These are phyloP conservation scores for Orthosia incerta DNA, from an alignment of 2,888 invertebrate genomes.

Conservation along the genomic window DNA sequence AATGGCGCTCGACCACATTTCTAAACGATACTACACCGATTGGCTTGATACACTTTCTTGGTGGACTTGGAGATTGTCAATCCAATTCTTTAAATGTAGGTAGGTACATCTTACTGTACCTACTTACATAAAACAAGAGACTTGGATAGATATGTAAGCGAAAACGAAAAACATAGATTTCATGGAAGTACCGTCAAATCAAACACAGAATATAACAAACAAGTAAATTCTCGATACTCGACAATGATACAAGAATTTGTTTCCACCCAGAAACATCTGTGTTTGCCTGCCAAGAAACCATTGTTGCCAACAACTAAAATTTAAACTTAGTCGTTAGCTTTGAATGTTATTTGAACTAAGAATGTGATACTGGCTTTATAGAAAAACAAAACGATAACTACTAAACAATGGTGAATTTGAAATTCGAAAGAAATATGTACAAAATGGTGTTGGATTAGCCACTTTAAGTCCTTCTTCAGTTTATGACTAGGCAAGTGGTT, in stretches of 20 bases:
- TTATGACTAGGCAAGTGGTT: background rate
- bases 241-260: conserved; percentile 37
- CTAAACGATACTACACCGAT: conserved; percentile 47
- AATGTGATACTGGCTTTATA: background rate
- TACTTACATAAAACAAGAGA: background rate
- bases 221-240: conserved; percentile 42
- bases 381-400: background rate
- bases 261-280: conserved; percentile 55
- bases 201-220: conserved; percentile 11
- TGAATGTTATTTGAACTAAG: conserved; percentile 1
- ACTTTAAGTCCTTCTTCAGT: background rate
- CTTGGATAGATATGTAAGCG: background rate
- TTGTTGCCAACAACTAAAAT: conserved; percentile 1
- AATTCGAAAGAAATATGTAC: background rate
- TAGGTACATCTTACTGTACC: too few species aligned
- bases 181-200: conserved; percentile 21
- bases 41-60: conserved; percentile 26
- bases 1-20: conserved; percentile 44
- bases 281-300: conserved; percentile 42
- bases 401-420: background rate
- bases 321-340: background rate
- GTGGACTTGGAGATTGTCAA: background rate
- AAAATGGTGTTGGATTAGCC: too few species aligned
- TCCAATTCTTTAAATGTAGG: too few species aligned
- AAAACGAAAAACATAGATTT: conserved; percentile 26